Conservation (phyloP, 1,140 invertebrate species). For the Drosophila sp. region DNA sequence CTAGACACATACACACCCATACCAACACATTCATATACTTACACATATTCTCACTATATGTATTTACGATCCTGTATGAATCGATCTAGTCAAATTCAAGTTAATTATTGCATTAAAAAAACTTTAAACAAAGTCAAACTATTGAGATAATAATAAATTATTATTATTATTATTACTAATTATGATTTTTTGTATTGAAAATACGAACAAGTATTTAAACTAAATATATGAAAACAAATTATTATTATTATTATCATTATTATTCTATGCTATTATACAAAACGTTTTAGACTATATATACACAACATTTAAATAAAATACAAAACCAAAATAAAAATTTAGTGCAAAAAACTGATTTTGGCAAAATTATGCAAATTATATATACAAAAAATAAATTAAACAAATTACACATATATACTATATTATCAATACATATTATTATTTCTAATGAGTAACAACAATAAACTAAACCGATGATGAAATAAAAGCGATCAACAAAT, state of each 20-base stretch:
- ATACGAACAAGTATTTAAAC: constrained; percentile 76
- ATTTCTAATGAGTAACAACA: constrained; percentile 72
- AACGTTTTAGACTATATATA: constrained; percentile 76
- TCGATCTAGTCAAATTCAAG: constrained; percentile 82
- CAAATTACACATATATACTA: constrained; percentile 47
- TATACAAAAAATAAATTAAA: constrained; percentile 42
- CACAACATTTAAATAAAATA: constrained; percentile 59
- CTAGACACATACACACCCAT: constrained; percentile 32
- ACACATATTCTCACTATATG: constrained; percentile 60
- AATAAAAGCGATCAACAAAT: constrained; percentile 74
- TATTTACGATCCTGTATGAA: constrained; percentile 78
- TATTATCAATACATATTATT: constrained; percentile 72
- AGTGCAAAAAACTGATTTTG: constrained; percentile 80
- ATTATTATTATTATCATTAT: constrained; percentile 67
- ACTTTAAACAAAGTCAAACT: constrained; percentile 72
- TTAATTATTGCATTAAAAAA: constrained; percentile 78
- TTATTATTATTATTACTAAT: constrained; percentile 58
- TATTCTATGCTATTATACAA: constrained; percentile 79
- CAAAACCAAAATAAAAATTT: constrained; percentile 57
- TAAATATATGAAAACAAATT: constrained; percentile 54
- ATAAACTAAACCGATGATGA: constrained; percentile 59
- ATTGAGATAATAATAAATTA: constrained; percentile 79
- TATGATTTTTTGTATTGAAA: constrained; percentile 79
- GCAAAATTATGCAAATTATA: constrained; percentile 80
- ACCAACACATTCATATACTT: constrained; percentile 28